A percentile compares a stretch with the other conserved stretches of the same genome.
Evolutionary conservation across 2,888 invertebrate genomes (phyloP).

Genomic region (Hydraecia micacea): DNA sequence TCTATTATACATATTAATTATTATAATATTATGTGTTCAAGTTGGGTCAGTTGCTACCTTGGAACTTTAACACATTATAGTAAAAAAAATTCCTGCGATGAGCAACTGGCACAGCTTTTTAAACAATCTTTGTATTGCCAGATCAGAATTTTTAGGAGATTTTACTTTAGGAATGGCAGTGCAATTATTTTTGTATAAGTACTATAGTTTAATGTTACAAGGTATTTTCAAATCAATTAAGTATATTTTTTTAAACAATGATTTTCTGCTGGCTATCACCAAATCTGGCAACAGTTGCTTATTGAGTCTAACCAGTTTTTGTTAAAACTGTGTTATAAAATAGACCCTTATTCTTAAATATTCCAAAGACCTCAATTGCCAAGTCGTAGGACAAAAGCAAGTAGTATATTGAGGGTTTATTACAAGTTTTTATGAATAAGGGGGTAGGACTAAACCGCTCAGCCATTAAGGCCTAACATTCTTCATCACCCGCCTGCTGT

Average conservation of each 20-base stretch:
- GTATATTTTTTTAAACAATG: background rate
- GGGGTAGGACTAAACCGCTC: slow-evolving; percentile 11
- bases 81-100: background rate
- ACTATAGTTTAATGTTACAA: slow-evolving; percentile 29
- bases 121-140: slow-evolving; percentile 27
- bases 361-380: background rate
- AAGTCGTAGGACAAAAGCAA: background rate
- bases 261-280: background rate
- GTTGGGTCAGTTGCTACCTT: background rate
- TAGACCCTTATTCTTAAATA: background rate
- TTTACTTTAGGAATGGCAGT: slow-evolving; percentile 25
- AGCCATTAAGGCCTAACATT: slow-evolving; percentile 44
- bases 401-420: background rate
- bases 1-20: slow-evolving; percentile 47
- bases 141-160: slow-evolving; percentile 16
- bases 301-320: background rate
- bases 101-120: background rate
- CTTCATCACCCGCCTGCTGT: slow-evolving; percentile 22
- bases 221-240: slow-evolving; percentile 1
- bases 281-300: slow-evolving; percentile 7
- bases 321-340: background rate
- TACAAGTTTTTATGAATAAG: background rate
- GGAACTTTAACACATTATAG: slow-evolving; percentile 6
- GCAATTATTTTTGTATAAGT: slow-evolving; percentile 14
- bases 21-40: slow-evolving; percentile 33